These are phyloP conservation scores for Philotrypesis tridentata DNA, from an alignment of 1,140 invertebrate species.

Conservation along the genomic window DNA sequence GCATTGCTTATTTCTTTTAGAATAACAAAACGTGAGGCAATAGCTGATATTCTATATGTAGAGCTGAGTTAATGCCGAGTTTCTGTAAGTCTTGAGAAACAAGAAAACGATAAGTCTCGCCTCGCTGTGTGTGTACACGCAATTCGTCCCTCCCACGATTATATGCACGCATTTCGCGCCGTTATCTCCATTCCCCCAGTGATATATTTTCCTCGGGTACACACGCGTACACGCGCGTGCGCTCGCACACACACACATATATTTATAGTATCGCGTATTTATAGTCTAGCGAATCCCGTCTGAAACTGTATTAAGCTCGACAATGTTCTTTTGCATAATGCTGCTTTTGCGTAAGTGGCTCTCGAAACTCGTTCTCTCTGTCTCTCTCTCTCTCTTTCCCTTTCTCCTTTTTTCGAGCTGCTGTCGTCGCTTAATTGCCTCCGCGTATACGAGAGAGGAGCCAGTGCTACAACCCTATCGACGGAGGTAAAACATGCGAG, in stretches of 20 bases:
- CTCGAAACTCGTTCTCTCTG: background rate
- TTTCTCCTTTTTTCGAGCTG: background rate
- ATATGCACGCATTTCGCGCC: background rate
- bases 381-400: too few species aligned
- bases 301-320: constrained; percentile 15
- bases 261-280: constrained; percentile 17
- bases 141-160: too few species aligned
- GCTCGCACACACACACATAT: too few species aligned
- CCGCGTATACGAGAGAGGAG: background rate
- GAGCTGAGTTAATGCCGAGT: too few species aligned
- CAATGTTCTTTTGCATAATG: constrained; percentile 33
- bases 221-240: too few species aligned
- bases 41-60: too few species aligned
- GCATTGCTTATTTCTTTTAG: too few species aligned
- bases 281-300: background rate
- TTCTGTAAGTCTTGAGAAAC: background rate
- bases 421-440: constrained; percentile 8
- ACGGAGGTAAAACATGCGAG: background rate
- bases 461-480: background rate
- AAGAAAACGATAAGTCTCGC: constrained; percentile 20
- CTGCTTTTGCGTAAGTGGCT: background rate
- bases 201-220: constrained; percentile 24
- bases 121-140: too few species aligned
- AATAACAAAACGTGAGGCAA: too few species aligned
- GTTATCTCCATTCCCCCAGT: constrained; percentile 24